Base-by-base conservation (phyloP, 2,113 vertebrate species). In the Clupea harengus region DNA sequence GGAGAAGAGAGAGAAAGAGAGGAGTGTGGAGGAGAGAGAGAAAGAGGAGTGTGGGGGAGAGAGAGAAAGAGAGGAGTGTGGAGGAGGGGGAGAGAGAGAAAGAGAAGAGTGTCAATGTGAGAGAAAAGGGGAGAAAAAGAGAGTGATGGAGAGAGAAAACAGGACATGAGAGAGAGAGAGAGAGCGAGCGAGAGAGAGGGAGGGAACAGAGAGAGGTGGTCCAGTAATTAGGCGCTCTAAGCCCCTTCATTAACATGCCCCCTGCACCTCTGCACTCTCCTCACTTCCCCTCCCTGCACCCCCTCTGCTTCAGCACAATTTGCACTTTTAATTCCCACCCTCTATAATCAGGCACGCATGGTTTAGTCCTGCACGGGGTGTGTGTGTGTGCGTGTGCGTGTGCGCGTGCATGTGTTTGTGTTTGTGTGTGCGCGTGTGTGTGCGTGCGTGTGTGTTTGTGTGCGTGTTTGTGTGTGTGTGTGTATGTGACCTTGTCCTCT, bases 271-370 rank as follows among this genome's bases (percentile, higher is more conserved):
- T 25, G 20, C 60, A 25, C 60, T 67, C 60, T 67, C 2, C 60
- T 6, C 6, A 22, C 64, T 83, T 89, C 91, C 75, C 81, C 86
- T 86, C 88, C 87, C 88, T 88, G 92, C 89, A 90, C 92, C 91
- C 1, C 39, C 39, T 39, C 39, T 39, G 39, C 93, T 90, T 92
- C 89, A 92, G 86, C 86, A 85, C 90, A 93, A 92, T 94, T 93
- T 93, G 88, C 92, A 91, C 90, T 93, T 94, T 93, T 94, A 93
- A 95, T 94, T 93, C 92, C 89, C 64, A 78, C 85, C 86, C 89
- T 81, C 89, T 90, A 85, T 93, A 93, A 93, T 91, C 91, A 90
- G 90, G 90, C 88, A 86, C 86, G 91, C 91, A 91, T 91, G 88
- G 88, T 91, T 91, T 92, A 88, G 86, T 89, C 89, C 89, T 84